Conservation (phyloP, 2,797 vertebrate genomes). For the Xenentodon cancila region DNA sequence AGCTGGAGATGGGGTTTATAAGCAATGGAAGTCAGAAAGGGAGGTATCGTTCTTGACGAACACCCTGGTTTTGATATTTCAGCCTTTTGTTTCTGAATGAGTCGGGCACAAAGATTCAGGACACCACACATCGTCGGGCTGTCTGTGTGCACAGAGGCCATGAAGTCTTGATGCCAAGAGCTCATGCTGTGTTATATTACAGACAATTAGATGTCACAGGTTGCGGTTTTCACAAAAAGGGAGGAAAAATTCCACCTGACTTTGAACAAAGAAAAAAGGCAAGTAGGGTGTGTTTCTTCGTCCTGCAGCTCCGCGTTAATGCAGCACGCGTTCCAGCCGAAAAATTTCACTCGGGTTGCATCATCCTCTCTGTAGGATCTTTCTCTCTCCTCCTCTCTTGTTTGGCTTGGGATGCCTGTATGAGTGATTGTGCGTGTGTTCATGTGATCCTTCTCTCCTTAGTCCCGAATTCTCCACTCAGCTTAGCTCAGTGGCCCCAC, state of each 20-base stretch:
- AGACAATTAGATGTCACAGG: slow-evolving; percentile 70
- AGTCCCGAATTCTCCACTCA: slow-evolving; percentile 70
- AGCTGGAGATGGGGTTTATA: slow-evolving; percentile 55
- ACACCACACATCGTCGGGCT: slow-evolving; percentile 38
- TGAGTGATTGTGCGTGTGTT: slow-evolving; percentile 43
- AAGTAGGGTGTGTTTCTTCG: slow-evolving; percentile 56
- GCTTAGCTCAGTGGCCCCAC: slow-evolving; percentile 61
- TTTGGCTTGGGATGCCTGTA: slow-evolving; percentile 72
- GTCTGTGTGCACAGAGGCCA: slow-evolving; percentile 42
- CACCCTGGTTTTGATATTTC: slow-evolving; percentile 52
- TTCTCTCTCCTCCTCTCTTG: slow-evolving; percentile 68
- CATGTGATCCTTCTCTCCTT: slow-evolving; percentile 52
- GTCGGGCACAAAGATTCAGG: slow-evolving; percentile 42
- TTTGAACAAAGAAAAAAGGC: slow-evolving; percentile 64
- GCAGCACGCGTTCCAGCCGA: slow-evolving; percentile 78
- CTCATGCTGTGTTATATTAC: slow-evolving; percentile 60
- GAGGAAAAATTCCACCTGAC: slow-evolving; percentile 53
- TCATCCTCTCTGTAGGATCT: slow-evolving; percentile 82
- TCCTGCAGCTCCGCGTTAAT: slow-evolving; percentile 82
- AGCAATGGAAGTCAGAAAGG: slow-evolving; percentile 63
- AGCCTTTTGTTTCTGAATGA: slow-evolving; percentile 45
- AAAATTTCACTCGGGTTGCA: slow-evolving; percentile 86
- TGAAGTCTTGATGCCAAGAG: slow-evolving; percentile 55
- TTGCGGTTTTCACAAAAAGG: slow-evolving; percentile 35
- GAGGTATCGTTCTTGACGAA: slow-evolving; percentile 49